phyloP scores from a whole-genome alignment of 2,888 invertebrate species.

The Eulithis testata region DNA sequence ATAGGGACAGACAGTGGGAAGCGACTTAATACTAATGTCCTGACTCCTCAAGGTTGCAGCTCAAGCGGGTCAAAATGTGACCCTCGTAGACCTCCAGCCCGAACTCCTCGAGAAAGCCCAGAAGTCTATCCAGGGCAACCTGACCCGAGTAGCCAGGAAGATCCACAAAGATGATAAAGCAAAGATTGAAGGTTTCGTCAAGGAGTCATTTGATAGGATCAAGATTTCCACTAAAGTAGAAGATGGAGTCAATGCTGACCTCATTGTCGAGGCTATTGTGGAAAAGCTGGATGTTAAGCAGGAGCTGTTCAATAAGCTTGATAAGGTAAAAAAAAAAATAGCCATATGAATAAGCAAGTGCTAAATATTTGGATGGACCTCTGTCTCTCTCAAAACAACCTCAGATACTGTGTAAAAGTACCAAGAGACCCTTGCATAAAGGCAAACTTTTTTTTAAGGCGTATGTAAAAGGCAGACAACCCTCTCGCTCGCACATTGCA shows the following conservation, averaged over 20 bases:
- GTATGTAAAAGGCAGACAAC: too few species aligned
- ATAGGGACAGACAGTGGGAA: too few species aligned
- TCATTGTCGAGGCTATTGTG: conserved; percentile 94
- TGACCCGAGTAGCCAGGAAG: conserved; percentile 92
- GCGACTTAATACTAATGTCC: too few species aligned
- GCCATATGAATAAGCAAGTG: too few species aligned
- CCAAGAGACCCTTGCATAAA: too few species aligned
- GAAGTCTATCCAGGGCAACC: conserved; percentile 87
- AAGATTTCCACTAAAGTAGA: conserved; percentile 84
- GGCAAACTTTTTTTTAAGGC: too few species aligned
- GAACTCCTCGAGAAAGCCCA: conserved; percentile 90
- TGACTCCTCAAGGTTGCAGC: conserved; percentile 89
- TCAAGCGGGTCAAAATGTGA: conserved; percentile 92
- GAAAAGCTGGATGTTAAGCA: conserved; percentile 93
- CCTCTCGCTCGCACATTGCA: too few species aligned
- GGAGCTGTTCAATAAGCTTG: conserved; percentile 90
- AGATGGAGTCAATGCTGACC: conserved; percentile 86
- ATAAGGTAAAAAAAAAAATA: conserved; percentile 74
- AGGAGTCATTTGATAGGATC: conserved; percentile 81
- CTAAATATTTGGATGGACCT: too few species aligned
- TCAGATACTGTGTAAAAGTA: too few species aligned
- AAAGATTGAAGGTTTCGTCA: conserved; percentile 88
- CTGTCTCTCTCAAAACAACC: too few species aligned
- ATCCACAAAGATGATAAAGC: conserved; percentile 87
- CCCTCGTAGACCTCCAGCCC: conserved; percentile 90